These are phyloP conservation scores for Clarias gariepinus DNA, from an alignment of 2,113 vertebrate genomes.

Conservation along the genomic window DNA sequence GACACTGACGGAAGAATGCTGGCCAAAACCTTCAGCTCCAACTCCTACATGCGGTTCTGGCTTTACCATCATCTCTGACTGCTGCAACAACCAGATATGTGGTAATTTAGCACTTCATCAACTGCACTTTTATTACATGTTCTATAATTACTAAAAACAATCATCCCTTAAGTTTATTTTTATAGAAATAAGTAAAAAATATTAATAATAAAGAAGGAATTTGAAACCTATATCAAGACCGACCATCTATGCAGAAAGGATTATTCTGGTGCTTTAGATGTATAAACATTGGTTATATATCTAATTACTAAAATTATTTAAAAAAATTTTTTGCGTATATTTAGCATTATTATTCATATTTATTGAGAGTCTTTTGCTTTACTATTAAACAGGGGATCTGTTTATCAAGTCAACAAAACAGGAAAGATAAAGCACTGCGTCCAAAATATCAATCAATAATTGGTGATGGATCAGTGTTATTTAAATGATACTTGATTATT, in stretches of 20 bases:
- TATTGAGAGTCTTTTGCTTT: neutral
- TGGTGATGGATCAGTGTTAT: neutral
- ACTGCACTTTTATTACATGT: neutral
- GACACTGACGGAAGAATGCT: constrained; percentile 62
- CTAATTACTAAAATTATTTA: no score
- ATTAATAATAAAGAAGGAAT: neutral
- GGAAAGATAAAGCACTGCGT: neutral
- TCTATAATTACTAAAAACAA: neutral
- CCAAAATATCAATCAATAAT: neutral
- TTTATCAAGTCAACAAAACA: neutral
- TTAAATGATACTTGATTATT: neutral
- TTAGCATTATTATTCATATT: neutral
- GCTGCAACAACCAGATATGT: constrained; percentile 59
- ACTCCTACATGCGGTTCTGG: constrained; percentile 37
- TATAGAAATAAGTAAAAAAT: no score
- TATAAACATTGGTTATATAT: neutral
- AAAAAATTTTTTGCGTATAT: neutral
- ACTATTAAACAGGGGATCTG: neutral
- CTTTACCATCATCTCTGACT: constrained; percentile 47
- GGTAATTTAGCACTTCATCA: constrained; percentile 54
- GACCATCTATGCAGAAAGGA: neutral
- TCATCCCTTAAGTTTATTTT: neutral
- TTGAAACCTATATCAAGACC: neutral
- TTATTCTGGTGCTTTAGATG: neutral
- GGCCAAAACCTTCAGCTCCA: neutral